Evolutionary conservation across 2,888 invertebrate species (phyloP).

Genomic region (Synanthedon andrenaeformis): DNA sequence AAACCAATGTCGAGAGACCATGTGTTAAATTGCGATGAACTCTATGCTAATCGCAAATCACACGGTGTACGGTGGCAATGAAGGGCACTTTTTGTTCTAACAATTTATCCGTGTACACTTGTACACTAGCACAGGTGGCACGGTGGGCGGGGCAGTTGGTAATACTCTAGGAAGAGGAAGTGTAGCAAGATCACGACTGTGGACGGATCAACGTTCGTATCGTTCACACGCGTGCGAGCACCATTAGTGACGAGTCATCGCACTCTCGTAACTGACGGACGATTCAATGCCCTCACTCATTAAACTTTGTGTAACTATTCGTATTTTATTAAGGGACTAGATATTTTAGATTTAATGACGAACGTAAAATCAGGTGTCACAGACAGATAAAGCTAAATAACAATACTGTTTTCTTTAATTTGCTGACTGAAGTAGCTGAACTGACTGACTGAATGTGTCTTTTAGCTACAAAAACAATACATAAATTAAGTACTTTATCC

Average conservation of each 20-base stretch:
- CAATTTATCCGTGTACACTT: conserved; percentile 4
- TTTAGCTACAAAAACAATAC: too few relatives aligned
- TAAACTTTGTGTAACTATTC: too few relatives aligned
- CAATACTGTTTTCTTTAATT: too few relatives aligned
- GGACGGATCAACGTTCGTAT: conserved; percentile 26
- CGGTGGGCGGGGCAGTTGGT: conserved; percentile 7
- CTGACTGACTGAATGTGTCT: too few relatives aligned
- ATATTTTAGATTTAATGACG: too few relatives aligned
- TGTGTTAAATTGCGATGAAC: neutral
- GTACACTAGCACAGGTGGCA: conserved; percentile 4
- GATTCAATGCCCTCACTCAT: too few relatives aligned
- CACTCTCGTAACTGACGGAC: neutral
- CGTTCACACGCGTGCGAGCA: conserved; percentile 34
- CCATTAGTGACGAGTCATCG: conserved; percentile 37
- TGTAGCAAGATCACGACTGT: conserved; percentile 1
- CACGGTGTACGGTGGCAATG: conserved; percentile 8
- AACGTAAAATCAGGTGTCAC: too few relatives aligned
- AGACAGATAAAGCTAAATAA: too few relatives aligned
- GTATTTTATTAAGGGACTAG: too few relatives aligned
- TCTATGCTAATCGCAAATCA: conserved; percentile 3
- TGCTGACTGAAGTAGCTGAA: too few relatives aligned
- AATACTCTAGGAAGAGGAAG: conserved; percentile 34
- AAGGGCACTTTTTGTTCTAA: conserved; percentile 31
- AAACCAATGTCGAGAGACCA: neutral
- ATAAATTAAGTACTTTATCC: too few relatives aligned